phyloP scores from a whole-genome alignment of 2,888 invertebrate species.

The Napeogenes inachia region DNA sequence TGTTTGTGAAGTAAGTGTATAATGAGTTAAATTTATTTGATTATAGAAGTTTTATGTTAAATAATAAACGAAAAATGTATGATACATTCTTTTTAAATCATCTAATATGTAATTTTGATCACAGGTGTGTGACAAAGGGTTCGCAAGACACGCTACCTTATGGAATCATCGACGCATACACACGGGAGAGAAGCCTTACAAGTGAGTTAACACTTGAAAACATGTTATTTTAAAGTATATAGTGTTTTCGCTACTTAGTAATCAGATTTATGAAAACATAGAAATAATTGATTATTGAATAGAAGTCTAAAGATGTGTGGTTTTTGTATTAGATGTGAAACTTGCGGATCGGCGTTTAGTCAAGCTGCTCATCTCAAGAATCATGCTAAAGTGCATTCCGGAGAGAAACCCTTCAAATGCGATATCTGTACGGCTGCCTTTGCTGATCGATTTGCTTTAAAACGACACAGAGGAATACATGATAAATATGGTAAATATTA shows the following conservation, averaged over 20 bases:
- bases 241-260: too few species aligned
- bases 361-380: slow-evolving; percentile 93
- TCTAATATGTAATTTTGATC: slow-evolving; percentile 13
- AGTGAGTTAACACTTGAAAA: slow-evolving; percentile 62
- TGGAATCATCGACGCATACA: slow-evolving; percentile 94
- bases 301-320: neutral
- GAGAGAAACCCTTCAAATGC: slow-evolving; percentile 89
- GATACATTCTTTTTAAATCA: neutral
- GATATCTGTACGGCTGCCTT: slow-evolving; percentile 91
- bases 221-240: neutral
- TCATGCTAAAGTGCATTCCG: slow-evolving; percentile 90
- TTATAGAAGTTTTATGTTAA: neutral
- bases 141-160: slow-evolving; percentile 90
- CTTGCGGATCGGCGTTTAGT: slow-evolving; percentile 93
- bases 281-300: neutral
- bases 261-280: too few species aligned
- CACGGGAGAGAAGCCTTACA: slow-evolving; percentile 91
- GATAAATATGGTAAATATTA: slow-evolving; percentile 84
- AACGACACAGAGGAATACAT: slow-evolving; percentile 90
- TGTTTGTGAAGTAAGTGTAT: slow-evolving; percentile 83
- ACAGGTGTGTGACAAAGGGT: slow-evolving; percentile 90
- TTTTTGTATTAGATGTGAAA: slow-evolving; percentile 82
- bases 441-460: slow-evolving; percentile 90
- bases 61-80: too few species aligned
- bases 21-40: neutral